Evolutionary conservation across 1,140 invertebrate species (phyloP).

Genomic region (Drosophila pandora): DNA sequence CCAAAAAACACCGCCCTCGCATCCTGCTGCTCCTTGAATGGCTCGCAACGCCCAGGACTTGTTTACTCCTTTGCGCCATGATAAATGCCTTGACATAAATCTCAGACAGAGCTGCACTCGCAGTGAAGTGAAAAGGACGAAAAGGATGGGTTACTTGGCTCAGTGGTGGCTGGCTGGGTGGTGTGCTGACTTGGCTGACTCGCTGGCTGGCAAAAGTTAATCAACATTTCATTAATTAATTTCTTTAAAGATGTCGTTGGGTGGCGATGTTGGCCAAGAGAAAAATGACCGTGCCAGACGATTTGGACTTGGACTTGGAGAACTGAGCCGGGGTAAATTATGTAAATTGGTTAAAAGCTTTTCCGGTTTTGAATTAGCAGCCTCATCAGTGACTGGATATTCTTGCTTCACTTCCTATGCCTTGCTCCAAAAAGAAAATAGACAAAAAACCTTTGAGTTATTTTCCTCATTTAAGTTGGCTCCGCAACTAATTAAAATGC

Average conservation of each 20-base stretch:
- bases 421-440: constrained; percentile 26
- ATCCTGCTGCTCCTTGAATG: constrained; percentile 27
- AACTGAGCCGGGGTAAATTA: constrained; percentile 65
- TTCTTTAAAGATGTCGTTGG: constrained; percentile 79
- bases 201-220: constrained; percentile 79
- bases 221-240: constrained; percentile 83
- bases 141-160: not conserved
- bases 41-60: constrained; percentile 63
- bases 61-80: constrained; percentile 75
- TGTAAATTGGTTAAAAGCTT: constrained; percentile 82
- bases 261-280: constrained; percentile 38
- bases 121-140: constrained; percentile 2
- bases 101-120: constrained; percentile 55
- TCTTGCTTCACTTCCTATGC: constrained; percentile 62
- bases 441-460: constrained; percentile 37
- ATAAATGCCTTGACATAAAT: constrained; percentile 80
- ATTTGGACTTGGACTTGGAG: constrained; percentile 22
- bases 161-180: not conserved
- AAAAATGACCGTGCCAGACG: constrained; percentile 66
- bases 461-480: constrained; percentile 47
- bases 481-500: constrained; percentile 43
- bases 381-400: constrained; percentile 66
- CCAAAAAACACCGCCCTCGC: not conserved
- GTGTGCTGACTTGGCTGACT: not conserved
- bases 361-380: constrained; percentile 81